Conservation (phyloP, 92 coral and sea anemone genomes). For the Hydrozoanthus gracilis region DNA sequence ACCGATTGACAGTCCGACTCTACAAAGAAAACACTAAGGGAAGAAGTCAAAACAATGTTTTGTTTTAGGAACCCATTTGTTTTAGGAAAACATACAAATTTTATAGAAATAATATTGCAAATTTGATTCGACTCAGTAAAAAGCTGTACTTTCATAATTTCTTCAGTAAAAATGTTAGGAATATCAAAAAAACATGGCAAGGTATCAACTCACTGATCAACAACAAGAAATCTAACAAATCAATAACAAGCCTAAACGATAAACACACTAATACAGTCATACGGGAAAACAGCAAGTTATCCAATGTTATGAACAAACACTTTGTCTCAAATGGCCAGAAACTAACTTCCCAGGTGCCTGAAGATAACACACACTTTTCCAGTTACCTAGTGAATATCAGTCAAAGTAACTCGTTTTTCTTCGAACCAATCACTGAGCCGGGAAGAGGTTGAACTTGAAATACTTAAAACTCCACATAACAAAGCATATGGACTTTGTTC, state of each 20-base stretch:
- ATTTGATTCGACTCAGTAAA: slow-evolving; percentile 14
- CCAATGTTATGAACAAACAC: slow-evolving; percentile 40
- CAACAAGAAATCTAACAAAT: slow-evolving; percentile 18
- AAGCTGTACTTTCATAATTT: slow-evolving; percentile 17
- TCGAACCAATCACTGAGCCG: slow-evolving; percentile 20
- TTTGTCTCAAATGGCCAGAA: slow-evolving; percentile 43
- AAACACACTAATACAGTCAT: slow-evolving; percentile 10
- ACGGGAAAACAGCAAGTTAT: slow-evolving; percentile 18
- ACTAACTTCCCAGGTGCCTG: slow-evolving; percentile 10
- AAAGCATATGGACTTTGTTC: slow-evolving; percentile 34
- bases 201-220: slow-evolving; percentile 25
- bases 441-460: slow-evolving; percentile 22
- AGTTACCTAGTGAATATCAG: not conserved
- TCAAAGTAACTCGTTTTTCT: slow-evolving; percentile 17
- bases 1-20: too few relatives aligned
- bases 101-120: slow-evolving; percentile 18
- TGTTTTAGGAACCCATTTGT: too few relatives aligned
- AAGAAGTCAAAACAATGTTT: too few relatives aligned
- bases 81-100: slow-evolving; percentile 2
- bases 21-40: too few relatives aligned
- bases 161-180: slow-evolving; percentile 3
- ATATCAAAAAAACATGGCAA: slow-evolving; percentile 27
- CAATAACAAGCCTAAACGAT: slow-evolving; percentile 22
- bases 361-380: slow-evolving; percentile 13
- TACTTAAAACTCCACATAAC: not conserved